Base-by-base conservation (phyloP, 2,797 vertebrate species). In the Poecile montanus region DNA sequence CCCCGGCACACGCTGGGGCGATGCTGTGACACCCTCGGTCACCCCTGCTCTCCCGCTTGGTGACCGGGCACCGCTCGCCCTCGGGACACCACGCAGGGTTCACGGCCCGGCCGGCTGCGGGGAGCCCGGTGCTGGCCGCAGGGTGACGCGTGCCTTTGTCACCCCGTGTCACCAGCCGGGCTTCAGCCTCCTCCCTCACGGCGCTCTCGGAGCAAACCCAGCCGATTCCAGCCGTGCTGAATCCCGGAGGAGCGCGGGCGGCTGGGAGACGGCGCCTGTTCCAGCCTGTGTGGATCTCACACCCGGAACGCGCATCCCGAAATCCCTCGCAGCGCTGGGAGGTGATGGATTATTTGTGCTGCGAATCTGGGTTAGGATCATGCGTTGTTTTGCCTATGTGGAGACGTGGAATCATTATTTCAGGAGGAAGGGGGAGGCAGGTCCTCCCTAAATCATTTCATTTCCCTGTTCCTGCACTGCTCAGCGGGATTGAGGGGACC, bases 221-320 rank as follows among this genome's bases (percentile, higher is more conserved):
- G 40, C 30, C 9, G 2, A 3, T 13, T 7, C 1, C 12, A 14
- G 72, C 36, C 11, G 2, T 0, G 51, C 6, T 1, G 58, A 38
- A 8, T 3, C 63, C 51, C 8, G 1, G 65, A 20, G 82, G 29
- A 75, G 51, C 1, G 7, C 34, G 44, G 70, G 84, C 2, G 0
- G 88, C 29, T 3, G 7, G 88, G 67, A 80, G 57, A 18, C 1
- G 3, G 44, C 10, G 70, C 87, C 70, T 25, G 85, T 4, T 58
- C 74, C 87, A 75, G 74, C 81, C 93, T 10, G 87, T 0, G 25
- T 0, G 5, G 66, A 14, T 78, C 61, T 65, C 71, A 7, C 77
- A 22, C 62, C 66, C 40, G 0, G 20, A 67, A 38, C 2, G 4
- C 6, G 11, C n/a, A 57, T 58, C 81, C 77, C 48, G 16, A 74